Evolutionary conservation across 2,888 invertebrate genomes (phyloP).

Genomic region (Drosophila stalkeri): DNA sequence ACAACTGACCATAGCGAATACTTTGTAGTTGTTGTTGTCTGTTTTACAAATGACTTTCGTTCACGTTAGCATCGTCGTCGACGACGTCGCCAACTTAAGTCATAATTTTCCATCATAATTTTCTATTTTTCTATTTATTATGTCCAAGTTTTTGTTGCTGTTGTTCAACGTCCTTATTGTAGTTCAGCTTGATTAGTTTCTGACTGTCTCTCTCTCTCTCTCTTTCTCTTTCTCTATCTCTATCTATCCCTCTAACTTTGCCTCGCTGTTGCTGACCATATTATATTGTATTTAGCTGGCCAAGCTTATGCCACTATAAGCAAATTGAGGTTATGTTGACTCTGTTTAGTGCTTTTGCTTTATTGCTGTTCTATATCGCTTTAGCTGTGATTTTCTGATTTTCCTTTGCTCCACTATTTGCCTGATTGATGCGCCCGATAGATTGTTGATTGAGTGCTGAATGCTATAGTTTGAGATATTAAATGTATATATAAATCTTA

Average conservation of each 20-base stretch:
- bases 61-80: slow-evolving; percentile 60
- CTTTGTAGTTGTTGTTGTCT: slow-evolving; percentile 18
- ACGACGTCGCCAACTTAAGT: slow-evolving; percentile 60
- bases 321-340: slow-evolving; percentile 74
- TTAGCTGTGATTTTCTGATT: slow-evolving; percentile 46
- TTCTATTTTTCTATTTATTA: slow-evolving; percentile 67
- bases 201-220: slow-evolving; percentile 16
- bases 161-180: slow-evolving; percentile 36
- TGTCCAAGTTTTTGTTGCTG: slow-evolving; percentile 45
- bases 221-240: neutral
- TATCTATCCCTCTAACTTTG: neutral
- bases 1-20: slow-evolving; percentile 49
- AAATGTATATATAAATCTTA: slow-evolving; percentile 19
- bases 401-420: slow-evolving; percentile 38
- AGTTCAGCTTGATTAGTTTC: slow-evolving; percentile 62
- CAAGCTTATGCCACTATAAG: slow-evolving; percentile 50
- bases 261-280: slow-evolving; percentile 21
- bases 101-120: slow-evolving; percentile 76
- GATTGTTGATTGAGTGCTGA: slow-evolving; percentile 61
- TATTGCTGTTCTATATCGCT: slow-evolving; percentile 36
- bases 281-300: slow-evolving; percentile 51
- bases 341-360: slow-evolving; percentile 65
- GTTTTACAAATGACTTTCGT: slow-evolving; percentile 66
- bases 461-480: slow-evolving; percentile 42
- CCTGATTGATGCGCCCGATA: slow-evolving; percentile 62